Conservation (phyloP, 2,113 vertebrate genomes). For the Lasiurus borealis region DNA sequence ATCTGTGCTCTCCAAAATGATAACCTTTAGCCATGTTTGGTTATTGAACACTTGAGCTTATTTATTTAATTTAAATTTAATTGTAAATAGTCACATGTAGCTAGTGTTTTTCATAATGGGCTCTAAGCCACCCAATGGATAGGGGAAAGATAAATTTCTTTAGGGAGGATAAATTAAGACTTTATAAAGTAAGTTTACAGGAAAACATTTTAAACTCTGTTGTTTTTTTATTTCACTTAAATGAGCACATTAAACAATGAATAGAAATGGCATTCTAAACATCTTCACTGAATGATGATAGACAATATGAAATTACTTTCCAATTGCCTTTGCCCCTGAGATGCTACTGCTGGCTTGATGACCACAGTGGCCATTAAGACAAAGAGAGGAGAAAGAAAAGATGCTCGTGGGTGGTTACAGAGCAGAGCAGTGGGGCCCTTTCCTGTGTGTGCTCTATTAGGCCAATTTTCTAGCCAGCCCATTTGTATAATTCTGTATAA, state of each 20-base stretch:
- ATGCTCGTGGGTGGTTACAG: neutral
- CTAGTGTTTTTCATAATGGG: neutral
- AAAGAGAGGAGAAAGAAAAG: neutral
- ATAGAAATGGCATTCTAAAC: neutral
- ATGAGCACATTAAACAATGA: neutral
- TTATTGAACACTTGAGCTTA: neutral
- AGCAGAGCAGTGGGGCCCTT: neutral
- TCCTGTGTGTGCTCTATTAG: neutral
- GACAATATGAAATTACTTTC: neutral
- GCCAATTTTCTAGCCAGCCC: neutral
- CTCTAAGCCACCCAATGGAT: neutral
- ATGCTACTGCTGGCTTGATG: neutral
- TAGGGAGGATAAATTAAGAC: neutral
- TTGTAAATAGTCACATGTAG: neutral
- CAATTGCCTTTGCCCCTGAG: neutral
- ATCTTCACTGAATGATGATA: neutral
- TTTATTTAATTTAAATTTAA: conserved; percentile 10
- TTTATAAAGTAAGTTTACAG: neutral
- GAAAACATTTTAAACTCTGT: conserved; percentile 30
- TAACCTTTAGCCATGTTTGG: neutral
- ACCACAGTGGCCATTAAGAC: neutral
- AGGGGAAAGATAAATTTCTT: neutral
- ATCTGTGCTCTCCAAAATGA: neutral
- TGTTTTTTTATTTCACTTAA: neutral
- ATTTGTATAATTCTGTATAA: neutral